Evolutionary conservation across 1,140 invertebrate genomes (phyloP).

Genomic region (Cataglyphis hispanica): DNA sequence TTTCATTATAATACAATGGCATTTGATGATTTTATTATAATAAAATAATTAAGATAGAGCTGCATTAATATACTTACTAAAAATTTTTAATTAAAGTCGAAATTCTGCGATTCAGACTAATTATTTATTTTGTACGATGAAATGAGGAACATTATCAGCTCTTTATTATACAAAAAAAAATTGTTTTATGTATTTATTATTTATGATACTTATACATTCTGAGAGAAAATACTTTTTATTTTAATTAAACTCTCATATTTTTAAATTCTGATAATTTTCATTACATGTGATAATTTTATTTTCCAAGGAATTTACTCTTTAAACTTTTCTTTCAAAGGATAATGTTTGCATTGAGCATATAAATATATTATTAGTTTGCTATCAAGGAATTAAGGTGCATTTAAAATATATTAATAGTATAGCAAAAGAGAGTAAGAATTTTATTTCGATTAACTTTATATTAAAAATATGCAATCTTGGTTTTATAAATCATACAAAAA

Average conservation of each 20-base stretch:
- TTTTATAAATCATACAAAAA: constrained; percentile 61
- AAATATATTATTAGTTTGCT: neutral
- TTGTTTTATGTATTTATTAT: neutral
- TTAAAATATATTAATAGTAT: constrained; percentile 9
- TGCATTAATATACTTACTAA: neutral
- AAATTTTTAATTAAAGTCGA: constrained; percentile 21
- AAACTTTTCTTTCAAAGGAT: neutral
- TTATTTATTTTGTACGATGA: constrained; percentile 1
- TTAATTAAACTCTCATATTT: constrained; percentile 8
- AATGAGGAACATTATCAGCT: neutral
- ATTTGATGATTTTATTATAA: too few relatives aligned
- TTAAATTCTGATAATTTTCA: neutral
- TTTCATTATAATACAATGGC: neutral
- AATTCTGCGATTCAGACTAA: neutral
- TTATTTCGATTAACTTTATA: constrained; percentile 65
- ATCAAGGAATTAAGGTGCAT: neutral
- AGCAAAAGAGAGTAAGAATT: constrained; percentile 15
- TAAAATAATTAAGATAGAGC: neutral
- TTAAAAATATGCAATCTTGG: constrained; percentile 69
- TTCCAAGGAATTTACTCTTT: neutral
- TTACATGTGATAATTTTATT: neutral
- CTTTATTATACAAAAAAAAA: neutral
- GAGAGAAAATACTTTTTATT: neutral
- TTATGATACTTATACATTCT: neutral
- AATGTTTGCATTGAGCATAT: neutral